phyloP scores from a whole-genome alignment of 2,888 invertebrate species.

The Bugula neritina region DNA sequence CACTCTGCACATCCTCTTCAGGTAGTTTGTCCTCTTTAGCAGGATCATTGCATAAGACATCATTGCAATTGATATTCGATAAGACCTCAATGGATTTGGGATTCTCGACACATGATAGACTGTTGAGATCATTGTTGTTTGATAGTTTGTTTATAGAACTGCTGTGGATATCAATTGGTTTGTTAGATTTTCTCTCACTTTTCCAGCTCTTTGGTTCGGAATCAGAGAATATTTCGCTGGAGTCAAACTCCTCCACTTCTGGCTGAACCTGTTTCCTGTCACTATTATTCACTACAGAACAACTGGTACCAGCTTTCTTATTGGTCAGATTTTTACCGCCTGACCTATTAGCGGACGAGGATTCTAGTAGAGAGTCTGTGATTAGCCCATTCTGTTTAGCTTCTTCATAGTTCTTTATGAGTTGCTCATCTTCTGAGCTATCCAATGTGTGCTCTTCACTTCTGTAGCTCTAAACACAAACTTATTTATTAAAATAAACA shows the following conservation, averaged over 20 bases:
- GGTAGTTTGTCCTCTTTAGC: too few relatives aligned
- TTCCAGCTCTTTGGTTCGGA: background rate
- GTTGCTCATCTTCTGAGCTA: slow-evolving; percentile 12
- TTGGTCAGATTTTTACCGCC: background rate
- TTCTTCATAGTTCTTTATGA: background rate
- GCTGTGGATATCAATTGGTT: too few relatives aligned
- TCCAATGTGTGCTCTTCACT: background rate
- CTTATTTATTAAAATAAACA: too few relatives aligned
- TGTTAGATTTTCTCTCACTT: too few relatives aligned
- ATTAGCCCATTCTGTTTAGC: background rate
- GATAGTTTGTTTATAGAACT: too few relatives aligned
- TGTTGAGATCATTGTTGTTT: too few relatives aligned
- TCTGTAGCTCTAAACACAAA: background rate
- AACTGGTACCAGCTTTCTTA: background rate
- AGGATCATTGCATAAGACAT: too few relatives aligned
- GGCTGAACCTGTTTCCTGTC: background rate
- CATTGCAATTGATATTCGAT: too few relatives aligned
- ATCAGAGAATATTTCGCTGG: slow-evolving; percentile 22
- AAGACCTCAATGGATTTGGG: too few relatives aligned
- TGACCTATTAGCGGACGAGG: background rate
- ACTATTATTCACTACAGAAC: background rate
- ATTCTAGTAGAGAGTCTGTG: background rate
- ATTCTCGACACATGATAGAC: too few relatives aligned
- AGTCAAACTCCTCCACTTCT: slow-evolving; percentile 20
- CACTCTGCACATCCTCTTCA: background rate